Percentiles rank a stretch among this genome's conserved stretches.
Conservation (phyloP, 2,888 invertebrate genomes). For the Agonopterix arenella region DNA sequence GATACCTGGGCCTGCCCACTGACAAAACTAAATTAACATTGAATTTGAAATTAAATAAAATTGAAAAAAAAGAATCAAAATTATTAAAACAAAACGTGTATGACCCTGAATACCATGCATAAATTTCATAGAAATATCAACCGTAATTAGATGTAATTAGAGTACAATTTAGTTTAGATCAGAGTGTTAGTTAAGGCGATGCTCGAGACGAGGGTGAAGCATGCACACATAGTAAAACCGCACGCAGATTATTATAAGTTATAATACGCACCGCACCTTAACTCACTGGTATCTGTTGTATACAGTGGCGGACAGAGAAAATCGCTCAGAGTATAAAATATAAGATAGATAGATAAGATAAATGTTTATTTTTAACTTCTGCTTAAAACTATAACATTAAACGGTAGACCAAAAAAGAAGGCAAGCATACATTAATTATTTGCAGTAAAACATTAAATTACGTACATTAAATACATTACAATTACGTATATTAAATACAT, state of each 20-base stretch:
- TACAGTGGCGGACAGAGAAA: slow-evolving; percentile 26
- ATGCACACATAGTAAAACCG: slow-evolving; percentile 50
- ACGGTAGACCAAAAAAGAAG: too few species aligned
- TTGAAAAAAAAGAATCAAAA: neutral
- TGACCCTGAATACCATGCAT: neutral
- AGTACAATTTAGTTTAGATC: slow-evolving; percentile 7
- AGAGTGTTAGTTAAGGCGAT: slow-evolving; percentile 20
- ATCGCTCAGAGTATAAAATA: neutral
- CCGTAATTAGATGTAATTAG: neutral
- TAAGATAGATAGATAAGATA: too few species aligned
- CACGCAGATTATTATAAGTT: slow-evolving; percentile 71
- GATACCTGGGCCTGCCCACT: too few species aligned
- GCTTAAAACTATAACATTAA: too few species aligned
- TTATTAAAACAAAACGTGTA: neutral
- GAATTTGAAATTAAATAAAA: neutral
- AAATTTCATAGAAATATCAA: slow-evolving; percentile 7
- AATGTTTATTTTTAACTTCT: too few species aligned
- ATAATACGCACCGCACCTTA: slow-evolving; percentile 63
- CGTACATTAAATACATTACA: too few species aligned
- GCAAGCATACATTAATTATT: too few species aligned
- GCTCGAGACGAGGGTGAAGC: slow-evolving; percentile 28
- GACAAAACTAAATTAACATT: neutral
- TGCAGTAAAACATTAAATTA: too few species aligned
- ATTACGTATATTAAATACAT: too few species aligned
- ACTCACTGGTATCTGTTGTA: slow-evolving; percentile 32